Base-by-base conservation (phyloP, 2,888 invertebrate genomes). In the Athalia cordata region DNA sequence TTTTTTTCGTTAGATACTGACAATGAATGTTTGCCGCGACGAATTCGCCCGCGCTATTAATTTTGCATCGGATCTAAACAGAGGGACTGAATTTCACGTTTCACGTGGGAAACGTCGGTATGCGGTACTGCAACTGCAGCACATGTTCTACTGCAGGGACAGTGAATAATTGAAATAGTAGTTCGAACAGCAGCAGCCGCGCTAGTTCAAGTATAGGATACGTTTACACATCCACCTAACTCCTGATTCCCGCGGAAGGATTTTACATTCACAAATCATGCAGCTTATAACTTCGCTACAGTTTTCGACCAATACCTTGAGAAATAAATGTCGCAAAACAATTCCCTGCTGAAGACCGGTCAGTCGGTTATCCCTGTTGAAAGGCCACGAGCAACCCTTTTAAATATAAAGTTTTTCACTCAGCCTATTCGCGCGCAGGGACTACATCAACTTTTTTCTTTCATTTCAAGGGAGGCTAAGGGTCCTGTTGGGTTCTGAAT, bases 291-390 rank as follows among this genome's bases (percentile, higher is more conserved):
- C 29, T 2, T 29, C 2, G 29, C 29, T 29, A 29, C 29, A 15
- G 4, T 8, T 5, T 15, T 43, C 15, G 5, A 43, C 43, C 62
- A 15, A 64, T 4, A n/a, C n/a, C 8, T 64, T 64, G 3, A n/a
- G 43, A 7, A n/a, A 47, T 29, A 29, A 29, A 29, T 64, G 43
- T 29, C 43, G 43, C 11, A n/a, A n/a, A n/a, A n/a, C n/a, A 45
- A 43, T 64, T 64, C 64, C 45, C 45, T 64, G 64, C 64, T 43
- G 45, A 64, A 64, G n/a, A 6, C n/a, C 45, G 43, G 64, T n/a
- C 11, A 45, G 45, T n/a, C 45, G 43, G 29, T 59, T 59, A 59
- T 59, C n/a, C 59, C 1, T 11, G n/a, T 59, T 3, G 59, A n/a
- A 59, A 59, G 13, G 11, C 8, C 64, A 11, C 5, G 9, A 29